Evolutionary conservation across 2,797 vertebrate genomes (phyloP).

Genomic region (Darevskia mixta): DNA sequence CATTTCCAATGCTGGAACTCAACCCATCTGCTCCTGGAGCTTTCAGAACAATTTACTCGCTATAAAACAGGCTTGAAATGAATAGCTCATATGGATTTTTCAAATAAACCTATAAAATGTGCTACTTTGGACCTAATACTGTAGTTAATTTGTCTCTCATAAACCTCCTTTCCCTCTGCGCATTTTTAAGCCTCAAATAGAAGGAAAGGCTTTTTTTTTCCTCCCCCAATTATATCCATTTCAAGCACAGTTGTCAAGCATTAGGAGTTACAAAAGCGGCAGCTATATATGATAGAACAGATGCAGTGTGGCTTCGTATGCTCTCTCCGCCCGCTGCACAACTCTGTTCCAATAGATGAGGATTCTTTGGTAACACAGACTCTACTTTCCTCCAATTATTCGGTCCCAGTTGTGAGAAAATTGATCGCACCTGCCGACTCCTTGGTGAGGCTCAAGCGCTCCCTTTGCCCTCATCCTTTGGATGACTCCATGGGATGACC

Average conservation of each 20-base stretch:
- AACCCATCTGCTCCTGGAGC: conserved; percentile 6
- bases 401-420: background rate
- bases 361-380: background rate
- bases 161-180: conserved; percentile 16
- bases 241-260: conserved; percentile 28
- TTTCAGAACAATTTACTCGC: background rate
- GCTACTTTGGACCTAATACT: conserved; percentile 2
- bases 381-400: background rate
- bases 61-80: conserved; percentile 20
- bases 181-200: conserved; percentile 11
- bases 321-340: background rate
- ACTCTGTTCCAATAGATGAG: background rate
- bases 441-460: background rate
- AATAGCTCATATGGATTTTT: conserved; percentile 21
- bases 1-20: conserved; percentile 5
- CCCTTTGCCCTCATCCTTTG: background rate
- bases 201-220: background rate
- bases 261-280: conserved; percentile 3
- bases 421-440: background rate
- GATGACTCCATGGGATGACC: background rate
- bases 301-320: conserved; percentile 7
- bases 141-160: conserved; percentile 24
- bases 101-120: conserved; percentile 31
- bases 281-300: conserved; percentile 6
- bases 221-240: conserved; percentile 15